Percentiles rank a stretch among this genome's conserved stretches.
phyloP scores from a whole-genome alignment of 2,113 vertebrate species.

The Chinchilla lanigera region DNA sequence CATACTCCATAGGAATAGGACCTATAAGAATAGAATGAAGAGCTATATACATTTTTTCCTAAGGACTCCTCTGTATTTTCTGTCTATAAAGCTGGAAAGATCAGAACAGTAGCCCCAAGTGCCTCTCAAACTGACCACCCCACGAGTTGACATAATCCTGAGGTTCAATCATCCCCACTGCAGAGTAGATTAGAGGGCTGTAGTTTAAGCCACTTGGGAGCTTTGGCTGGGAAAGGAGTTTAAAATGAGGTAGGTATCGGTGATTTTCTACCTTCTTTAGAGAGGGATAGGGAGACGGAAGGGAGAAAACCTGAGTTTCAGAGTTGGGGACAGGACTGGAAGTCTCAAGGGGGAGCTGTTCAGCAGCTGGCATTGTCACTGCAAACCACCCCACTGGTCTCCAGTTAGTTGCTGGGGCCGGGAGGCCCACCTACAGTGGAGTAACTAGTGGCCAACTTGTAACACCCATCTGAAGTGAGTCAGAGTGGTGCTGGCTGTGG shows the following conservation, averaged over 20 bases:
- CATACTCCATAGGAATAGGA: not conserved
- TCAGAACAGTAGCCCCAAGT: not conserved
- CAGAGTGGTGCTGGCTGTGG: no score
- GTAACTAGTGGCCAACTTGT: no score
- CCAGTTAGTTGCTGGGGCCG: not conserved
- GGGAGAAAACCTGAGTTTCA: not conserved
- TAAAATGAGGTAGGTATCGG: not conserved
- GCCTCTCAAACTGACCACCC: not conserved
- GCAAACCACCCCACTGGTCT: not conserved
- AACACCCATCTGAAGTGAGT: no score
- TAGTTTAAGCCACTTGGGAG: not conserved
- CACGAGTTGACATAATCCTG: not conserved
- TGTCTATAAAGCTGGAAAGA: not conserved
- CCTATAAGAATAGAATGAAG: not conserved
- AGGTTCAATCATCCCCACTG: fast-evolving
- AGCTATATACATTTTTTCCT: not conserved
- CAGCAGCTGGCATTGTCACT: not conserved
- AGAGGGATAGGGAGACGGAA: not conserved
- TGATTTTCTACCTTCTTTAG: not conserved
- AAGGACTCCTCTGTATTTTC: not conserved
- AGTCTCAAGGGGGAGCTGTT: not conserved
- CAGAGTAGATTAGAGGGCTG: not conserved
- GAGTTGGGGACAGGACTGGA: not conserved
- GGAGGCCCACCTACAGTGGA: not conserved
- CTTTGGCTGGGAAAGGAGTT: not conserved